Conservation (phyloP, 2,113 vertebrate species). For the Dicerorhinus sumatrensis region DNA sequence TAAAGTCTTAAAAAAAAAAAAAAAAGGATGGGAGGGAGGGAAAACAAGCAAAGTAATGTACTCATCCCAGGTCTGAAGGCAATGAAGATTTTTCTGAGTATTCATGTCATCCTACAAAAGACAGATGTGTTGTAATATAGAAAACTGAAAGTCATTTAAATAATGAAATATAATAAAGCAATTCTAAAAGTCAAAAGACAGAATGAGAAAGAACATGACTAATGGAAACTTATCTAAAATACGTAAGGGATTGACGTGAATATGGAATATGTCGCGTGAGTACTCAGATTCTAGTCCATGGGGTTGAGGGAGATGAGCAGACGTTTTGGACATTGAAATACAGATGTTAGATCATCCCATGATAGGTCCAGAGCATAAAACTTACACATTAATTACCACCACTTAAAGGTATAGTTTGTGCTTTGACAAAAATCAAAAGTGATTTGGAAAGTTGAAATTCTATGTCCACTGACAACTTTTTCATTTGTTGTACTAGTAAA, state of each 20-base stretch:
- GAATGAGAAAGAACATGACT: not conserved
- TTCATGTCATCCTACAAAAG: not conserved
- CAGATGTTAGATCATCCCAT: not conserved
- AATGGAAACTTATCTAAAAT: not conserved
- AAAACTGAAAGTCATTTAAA: slow-evolving; percentile 6
- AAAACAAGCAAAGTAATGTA: not conserved
- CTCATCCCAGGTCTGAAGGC: not conserved
- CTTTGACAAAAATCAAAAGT: slow-evolving; percentile 10
- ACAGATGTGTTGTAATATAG: not conserved
- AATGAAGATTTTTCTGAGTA: slow-evolving; percentile 29
- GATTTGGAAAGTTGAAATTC: not conserved
- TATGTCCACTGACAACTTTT: not conserved
- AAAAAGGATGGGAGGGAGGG: not conserved
- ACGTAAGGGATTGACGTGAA: not conserved
- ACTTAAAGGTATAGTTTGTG: not conserved
- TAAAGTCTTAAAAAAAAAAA: not conserved
- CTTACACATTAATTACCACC: not conserved
- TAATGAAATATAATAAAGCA: not conserved
- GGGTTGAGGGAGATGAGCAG: not conserved
- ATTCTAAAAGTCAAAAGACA: not conserved
- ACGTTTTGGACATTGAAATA: not conserved
- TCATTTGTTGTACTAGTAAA: not conserved
- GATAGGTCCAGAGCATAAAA: not conserved
- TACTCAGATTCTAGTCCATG: not conserved
- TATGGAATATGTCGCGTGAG: not conserved